Percentiles rank a stretch among this genome's conserved stretches.
Evolutionary conservation across 2,113 vertebrate genomes (phyloP).

Genomic region (Corythornis vintsioides): DNA sequence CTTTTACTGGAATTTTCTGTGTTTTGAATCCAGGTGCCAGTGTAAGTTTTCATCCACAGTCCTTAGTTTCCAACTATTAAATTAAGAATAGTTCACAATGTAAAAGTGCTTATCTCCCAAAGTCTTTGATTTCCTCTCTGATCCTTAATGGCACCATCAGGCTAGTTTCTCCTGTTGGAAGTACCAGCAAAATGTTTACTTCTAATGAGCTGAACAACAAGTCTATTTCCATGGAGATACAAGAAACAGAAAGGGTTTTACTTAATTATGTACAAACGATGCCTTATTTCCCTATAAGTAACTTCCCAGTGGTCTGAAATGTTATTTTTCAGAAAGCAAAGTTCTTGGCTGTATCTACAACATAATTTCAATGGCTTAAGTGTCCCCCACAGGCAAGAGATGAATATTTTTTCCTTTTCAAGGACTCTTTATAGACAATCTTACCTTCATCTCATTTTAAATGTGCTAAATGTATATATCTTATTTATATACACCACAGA

Average conservation of each 20-base stretch:
- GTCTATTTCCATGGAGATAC: neutral
- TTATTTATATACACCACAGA: neutral
- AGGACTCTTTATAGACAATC: neutral
- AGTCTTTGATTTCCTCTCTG: neutral
- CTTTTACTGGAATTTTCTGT: neutral
- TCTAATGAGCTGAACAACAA: slow-evolving; percentile 19
- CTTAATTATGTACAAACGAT: neutral
- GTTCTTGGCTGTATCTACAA: neutral
- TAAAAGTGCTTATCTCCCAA: neutral
- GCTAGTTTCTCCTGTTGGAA: neutral
- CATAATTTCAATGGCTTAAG: neutral
- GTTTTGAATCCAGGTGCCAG: neutral
- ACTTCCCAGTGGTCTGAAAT: neutral
- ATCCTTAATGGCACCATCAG: neutral
- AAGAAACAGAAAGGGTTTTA: neutral
- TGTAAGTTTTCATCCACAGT: neutral
- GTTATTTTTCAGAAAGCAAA: slow-evolving; percentile 1
- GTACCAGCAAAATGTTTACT: neutral
- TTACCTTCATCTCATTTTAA: neutral
- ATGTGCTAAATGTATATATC: neutral
- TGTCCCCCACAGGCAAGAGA: neutral
- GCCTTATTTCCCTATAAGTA: slow-evolving; percentile 7
- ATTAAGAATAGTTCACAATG: neutral
- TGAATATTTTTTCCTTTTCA: neutral
- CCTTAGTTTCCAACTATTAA: neutral